Evolutionary conservation across 2,797 vertebrate species (phyloP).

Genomic region (Sarcoramphus papa): DNA sequence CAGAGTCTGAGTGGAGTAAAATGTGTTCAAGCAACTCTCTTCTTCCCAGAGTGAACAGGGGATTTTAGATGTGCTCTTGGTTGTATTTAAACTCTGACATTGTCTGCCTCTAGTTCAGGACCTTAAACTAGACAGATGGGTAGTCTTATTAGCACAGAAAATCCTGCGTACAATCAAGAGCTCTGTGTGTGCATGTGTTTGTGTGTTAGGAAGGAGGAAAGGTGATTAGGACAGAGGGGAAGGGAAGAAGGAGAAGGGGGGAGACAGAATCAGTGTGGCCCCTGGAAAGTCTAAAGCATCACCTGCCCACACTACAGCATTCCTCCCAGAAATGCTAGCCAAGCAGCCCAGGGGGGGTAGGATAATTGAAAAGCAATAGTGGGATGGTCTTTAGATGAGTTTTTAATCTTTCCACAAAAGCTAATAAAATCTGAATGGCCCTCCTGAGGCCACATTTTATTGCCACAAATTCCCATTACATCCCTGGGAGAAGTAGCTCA

Average conservation of each 20-base stretch:
- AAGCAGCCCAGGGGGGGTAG: neutral
- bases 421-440: conserved; percentile 27
- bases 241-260: neutral
- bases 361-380: neutral
- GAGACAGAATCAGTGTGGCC: neutral
- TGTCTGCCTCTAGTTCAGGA: neutral
- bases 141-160: neutral
- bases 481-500: conserved; percentile 26
- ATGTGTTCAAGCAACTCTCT: neutral
- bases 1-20: neutral
- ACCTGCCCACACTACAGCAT: neutral
- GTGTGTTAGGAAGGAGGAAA: neutral
- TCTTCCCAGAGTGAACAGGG: neutral
- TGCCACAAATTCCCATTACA: neutral
- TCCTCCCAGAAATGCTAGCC: neutral
- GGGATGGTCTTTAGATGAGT: neutral
- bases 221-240: neutral
- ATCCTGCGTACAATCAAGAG: neutral
- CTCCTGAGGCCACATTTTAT: conserved; percentile 13
- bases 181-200: neutral
- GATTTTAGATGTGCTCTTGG: neutral
- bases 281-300: neutral
- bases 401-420: conserved; percentile 44
- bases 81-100: neutral
- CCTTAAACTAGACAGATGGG: neutral